phyloP scores from a whole-genome alignment of 2,888 invertebrate genomes.

The Chelonus formosanus region DNA sequence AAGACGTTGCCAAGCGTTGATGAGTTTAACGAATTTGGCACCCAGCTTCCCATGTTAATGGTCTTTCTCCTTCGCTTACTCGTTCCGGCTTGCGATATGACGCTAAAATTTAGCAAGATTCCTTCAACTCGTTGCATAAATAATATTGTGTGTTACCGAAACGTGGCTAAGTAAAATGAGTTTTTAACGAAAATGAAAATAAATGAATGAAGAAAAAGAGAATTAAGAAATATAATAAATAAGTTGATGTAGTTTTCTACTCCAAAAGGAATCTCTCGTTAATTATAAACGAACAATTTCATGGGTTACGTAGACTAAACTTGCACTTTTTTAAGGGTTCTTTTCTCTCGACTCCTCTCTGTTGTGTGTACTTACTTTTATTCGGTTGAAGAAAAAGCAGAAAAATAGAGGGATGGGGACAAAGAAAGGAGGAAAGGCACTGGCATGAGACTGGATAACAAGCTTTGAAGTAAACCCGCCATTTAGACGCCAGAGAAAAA shows the following conservation, averaged over 20 bases:
- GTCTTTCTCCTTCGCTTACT: constrained; percentile 30
- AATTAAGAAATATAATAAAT: not conserved
- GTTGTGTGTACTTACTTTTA: constrained; percentile 22
- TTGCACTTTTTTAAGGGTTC: constrained; percentile 12
- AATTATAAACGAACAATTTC: constrained; percentile 23
- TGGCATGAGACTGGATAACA: constrained; percentile 54
- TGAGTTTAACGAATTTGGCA: constrained; percentile 46
- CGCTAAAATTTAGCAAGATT: constrained; percentile 24
- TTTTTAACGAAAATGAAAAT: constrained; percentile 10
- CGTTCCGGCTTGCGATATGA: constrained; percentile 29
- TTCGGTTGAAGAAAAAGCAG: constrained; percentile 27
- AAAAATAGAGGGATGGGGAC: constrained; percentile 14
- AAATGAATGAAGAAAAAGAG: constrained; percentile 17
- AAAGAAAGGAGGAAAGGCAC: constrained; percentile 40
- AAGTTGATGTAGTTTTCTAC: no score
- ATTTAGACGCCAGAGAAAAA: constrained; percentile 58
- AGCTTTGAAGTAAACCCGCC: constrained; percentile 60
- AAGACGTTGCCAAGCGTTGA: constrained; percentile 35
- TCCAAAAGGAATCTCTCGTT: constrained; percentile 9
- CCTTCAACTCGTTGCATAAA: constrained; percentile 37
- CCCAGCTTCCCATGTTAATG: constrained; percentile 43
- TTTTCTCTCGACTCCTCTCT: constrained; percentile 17
- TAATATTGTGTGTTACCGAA: not conserved
- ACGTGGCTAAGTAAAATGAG: not conserved
- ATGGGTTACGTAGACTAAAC: constrained; percentile 9